A percentile compares a stretch with the other conserved stretches of the same genome.
Evolutionary conservation across 2,888 invertebrate species (phyloP).

Genomic region (Polyommatus icarus): DNA sequence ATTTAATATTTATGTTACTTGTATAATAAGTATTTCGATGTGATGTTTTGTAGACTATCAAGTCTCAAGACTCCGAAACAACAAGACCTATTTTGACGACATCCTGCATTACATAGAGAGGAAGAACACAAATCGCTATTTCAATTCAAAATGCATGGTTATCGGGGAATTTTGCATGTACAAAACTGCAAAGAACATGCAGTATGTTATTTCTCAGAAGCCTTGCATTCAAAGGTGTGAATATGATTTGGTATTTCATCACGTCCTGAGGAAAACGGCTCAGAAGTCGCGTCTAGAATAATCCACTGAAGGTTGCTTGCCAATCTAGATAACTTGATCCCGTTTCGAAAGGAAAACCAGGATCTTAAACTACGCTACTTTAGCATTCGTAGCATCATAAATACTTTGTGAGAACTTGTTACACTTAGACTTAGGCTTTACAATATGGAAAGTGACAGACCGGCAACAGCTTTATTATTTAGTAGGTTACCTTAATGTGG

Average conservation of each 20-base stretch:
- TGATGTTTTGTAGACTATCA: too few relatives aligned
- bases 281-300: constrained; percentile 23
- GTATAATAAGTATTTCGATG: too few relatives aligned
- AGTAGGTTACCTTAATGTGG: too few relatives aligned
- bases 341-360: constrained; percentile 31
- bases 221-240: constrained; percentile 14
- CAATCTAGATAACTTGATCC: constrained; percentile 28
- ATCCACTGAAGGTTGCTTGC: constrained; percentile 4
- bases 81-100: neutral
- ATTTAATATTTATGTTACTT: too few relatives aligned
- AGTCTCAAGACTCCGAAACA: neutral
- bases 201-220: neutral
- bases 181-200: neutral
- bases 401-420: neutral
- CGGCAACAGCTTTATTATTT: too few relatives aligned
- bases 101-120: neutral
- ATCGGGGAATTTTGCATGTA: neutral
- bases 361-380: constrained; percentile 20
- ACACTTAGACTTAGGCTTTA: neutral
- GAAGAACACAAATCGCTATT: neutral
- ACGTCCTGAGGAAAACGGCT: constrained; percentile 25
- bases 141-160: neutral
- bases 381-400: neutral
- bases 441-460: too few relatives aligned
- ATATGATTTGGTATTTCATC: constrained; percentile 20